Evolutionary conservation across 64 coral and sea anemone genomes (phyloP).

Genomic region (Pocillopora damicornis): DNA sequence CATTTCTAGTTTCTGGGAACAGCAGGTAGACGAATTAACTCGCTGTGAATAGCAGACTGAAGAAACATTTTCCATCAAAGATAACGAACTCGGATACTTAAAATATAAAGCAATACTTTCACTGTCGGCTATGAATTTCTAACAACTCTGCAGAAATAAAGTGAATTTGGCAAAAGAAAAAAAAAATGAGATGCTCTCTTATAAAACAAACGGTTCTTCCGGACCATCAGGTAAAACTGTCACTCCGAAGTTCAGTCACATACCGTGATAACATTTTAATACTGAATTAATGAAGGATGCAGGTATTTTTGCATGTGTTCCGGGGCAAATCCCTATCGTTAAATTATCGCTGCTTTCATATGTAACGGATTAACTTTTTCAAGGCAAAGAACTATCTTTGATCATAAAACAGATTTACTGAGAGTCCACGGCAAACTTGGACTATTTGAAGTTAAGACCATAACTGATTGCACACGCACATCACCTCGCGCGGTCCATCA

Average conservation of each 20-base stretch:
- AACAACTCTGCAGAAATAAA: not conserved
- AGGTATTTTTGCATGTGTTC: not conserved
- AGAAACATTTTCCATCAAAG: no score
- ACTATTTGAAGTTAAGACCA: not conserved
- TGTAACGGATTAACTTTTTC: not conserved
- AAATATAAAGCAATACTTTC: no score
- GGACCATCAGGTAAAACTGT: not conserved
- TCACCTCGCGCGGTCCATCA: not conserved
- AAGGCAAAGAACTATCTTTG: not conserved
- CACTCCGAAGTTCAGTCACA: not conserved
- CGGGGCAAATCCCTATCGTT: not conserved
- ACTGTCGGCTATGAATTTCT: no score
- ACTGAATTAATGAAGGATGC: not conserved
- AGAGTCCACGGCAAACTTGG: not conserved
- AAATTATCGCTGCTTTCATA: not conserved
- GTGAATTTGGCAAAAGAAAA: not conserved
- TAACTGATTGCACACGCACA: not conserved
- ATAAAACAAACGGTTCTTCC: not conserved
- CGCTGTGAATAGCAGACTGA: no score
- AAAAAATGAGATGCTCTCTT: not conserved
- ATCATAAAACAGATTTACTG: not conserved
- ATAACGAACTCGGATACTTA: no score
- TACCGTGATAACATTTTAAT: conserved; percentile 18
- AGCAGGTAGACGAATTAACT: no score
- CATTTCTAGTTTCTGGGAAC: no score